Evolutionary conservation across 1,140 invertebrate species (phyloP), one percentile per base, ranked within the genome.

Genomic region (Archivesica marissinica): DNA sequence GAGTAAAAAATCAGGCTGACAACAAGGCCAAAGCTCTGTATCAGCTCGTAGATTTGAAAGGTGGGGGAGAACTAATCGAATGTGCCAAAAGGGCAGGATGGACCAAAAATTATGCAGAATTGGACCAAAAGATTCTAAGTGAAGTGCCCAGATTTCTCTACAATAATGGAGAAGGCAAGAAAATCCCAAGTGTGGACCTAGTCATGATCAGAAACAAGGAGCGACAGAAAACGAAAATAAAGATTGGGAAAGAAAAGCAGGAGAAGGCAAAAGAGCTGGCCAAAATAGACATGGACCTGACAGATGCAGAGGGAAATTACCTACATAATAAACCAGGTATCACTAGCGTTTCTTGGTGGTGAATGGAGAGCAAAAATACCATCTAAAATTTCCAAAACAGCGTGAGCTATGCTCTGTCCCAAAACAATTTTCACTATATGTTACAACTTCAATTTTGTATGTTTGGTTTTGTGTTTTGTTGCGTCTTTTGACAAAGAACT

Each of bases 121-220:
- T 91, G 56, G 89, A 94, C 85, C 84, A 91, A 11, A 89, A 84
- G 77, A 93, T 94, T 38, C 96, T 97, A 93, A 97, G 97, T 6
- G 97, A 98, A 94, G 97, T 99, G 0, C 96, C 97, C 89, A 97
- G 97, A 0, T 99, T 98, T 94, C 93, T 99, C 11, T 99, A 99
- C 93, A 98, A 99, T 91, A 97, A 97, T 92, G 98, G 98, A 0
- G 95, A 96, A 90, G 98, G 98, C 0, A 96, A 96, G 75, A 96
- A 97, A 93, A 96, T 99, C 89, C 97, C 97, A 0, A 96, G 99
- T 87, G 96, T 96, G 0, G 96, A 98, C 91, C 92, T 99, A 1
- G 97, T 99, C 11, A 94, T 98, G 15, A 93, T 97, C 25, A 95
- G 98, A 87, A 99, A 99, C 92, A 97, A 91, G 75, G 90, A 92